Evolutionary conservation across 1,140 invertebrate genomes (phyloP).

Genomic region (Plectrocnemia conspersa): DNA sequence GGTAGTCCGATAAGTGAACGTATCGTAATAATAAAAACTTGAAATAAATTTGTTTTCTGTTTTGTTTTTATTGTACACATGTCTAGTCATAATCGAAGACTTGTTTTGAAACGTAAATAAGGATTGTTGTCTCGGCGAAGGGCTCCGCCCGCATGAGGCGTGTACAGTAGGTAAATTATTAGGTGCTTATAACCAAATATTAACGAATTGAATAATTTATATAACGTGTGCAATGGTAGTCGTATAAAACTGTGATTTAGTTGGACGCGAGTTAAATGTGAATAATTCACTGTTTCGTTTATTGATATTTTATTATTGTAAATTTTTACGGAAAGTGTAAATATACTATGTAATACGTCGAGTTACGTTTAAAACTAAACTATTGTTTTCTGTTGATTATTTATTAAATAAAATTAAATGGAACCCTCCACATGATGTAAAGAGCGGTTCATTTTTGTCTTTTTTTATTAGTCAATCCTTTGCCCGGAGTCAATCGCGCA

Average conservation of each 20-base stretch:
- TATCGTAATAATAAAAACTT: too few species aligned
- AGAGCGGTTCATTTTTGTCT: too few species aligned
- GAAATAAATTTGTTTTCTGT: too few species aligned
- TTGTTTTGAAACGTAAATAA: conserved; percentile 24
- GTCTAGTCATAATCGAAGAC: conserved; percentile 31
- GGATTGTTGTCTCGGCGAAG: conserved; percentile 21
- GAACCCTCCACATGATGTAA: too few species aligned
- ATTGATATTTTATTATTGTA: conserved; percentile 6
- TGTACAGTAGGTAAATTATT: conserved; percentile 35
- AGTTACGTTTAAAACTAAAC: too few species aligned
- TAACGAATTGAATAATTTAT: conserved; percentile 28
- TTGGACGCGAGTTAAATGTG: conserved; percentile 28
- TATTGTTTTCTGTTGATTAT: too few species aligned
- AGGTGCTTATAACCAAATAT: conserved; percentile 33
- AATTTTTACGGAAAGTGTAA: too few species aligned
- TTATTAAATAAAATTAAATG: too few species aligned
- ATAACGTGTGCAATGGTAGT: conserved; percentile 33
- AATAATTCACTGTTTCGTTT: conserved; percentile 16
- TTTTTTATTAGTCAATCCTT: too few species aligned
- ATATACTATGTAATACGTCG: too few species aligned
- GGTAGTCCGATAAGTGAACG: too few species aligned
- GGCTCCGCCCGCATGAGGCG: conserved; percentile 13
- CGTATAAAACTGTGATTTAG: conserved; percentile 35
- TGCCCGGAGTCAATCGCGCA: too few species aligned
- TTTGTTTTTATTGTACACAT: conserved; percentile 23